A percentile compares a stretch with the other conserved stretches of the same genome.
Evolutionary conservation across 2,888 invertebrate genomes (phyloP).

Genomic region (Keiferia lycopersicella): DNA sequence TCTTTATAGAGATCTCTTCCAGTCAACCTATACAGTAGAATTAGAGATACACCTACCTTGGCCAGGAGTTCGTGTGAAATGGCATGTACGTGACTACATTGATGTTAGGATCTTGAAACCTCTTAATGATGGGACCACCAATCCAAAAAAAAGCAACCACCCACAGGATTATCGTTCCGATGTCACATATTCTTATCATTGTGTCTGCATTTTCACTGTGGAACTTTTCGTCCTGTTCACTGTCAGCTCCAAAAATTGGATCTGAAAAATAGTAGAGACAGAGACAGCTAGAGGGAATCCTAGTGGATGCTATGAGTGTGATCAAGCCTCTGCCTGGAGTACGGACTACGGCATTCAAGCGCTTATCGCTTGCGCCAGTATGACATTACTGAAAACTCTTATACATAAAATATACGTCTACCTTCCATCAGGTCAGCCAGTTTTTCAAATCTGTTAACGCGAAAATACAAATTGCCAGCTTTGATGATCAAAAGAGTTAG

Average conservation of each 20-base stretch:
- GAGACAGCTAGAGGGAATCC: neutral
- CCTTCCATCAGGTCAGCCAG: neutral
- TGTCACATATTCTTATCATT: neutral
- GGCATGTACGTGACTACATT: constrained; percentile 6
- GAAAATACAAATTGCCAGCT: neutral
- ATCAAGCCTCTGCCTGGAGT: no score
- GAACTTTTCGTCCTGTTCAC: neutral
- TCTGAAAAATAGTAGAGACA: neutral
- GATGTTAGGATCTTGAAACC: neutral
- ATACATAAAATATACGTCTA: neutral
- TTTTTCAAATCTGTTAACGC: neutral
- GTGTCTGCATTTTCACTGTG: neutral
- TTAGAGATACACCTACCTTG: constrained; percentile 14
- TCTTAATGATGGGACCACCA: neutral
- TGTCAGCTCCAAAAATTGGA: constrained; percentile 22
- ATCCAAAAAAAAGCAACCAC: neutral
- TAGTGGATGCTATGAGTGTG: neutral
- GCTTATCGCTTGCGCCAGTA: no score
- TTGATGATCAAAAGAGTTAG: neutral
- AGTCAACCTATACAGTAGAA: no score
- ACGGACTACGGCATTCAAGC: no score
- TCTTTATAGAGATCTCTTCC: no score
- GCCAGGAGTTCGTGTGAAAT: constrained; percentile 15
- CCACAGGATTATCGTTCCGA: neutral
- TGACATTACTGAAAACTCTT: no score